A percentile compares a stretch with the other conserved stretches of the same genome.
Evolutionary conservation across 2,113 vertebrate genomes (phyloP).

Genomic region (Vanacampus margaritifer): DNA sequence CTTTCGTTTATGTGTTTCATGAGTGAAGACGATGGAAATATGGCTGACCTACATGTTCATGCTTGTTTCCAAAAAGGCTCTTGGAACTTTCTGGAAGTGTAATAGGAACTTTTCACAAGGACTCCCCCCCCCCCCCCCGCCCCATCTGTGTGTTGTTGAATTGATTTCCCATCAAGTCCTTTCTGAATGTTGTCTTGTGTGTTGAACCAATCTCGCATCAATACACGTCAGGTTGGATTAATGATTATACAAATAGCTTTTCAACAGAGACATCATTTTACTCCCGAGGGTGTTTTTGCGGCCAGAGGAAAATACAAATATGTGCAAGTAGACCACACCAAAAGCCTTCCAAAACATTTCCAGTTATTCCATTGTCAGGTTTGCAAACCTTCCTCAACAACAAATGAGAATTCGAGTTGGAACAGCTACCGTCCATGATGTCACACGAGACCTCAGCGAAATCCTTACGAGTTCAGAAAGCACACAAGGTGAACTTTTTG

Average conservation of each 20-base stretch:
- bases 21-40: slow-evolving; percentile 3
- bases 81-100: background rate
- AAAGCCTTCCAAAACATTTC: slow-evolving; percentile 30
- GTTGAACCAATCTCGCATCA: background rate
- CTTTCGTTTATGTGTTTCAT: slow-evolving; percentile 1
- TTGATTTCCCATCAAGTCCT: background rate
- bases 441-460: background rate
- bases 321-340: slow-evolving; percentile 34
- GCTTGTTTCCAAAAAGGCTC: background rate
- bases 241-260: slow-evolving; percentile 40
- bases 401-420: background rate
- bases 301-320: slow-evolving; percentile 40
- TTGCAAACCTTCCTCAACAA: background rate
- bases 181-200: background rate
- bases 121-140: too few species aligned
- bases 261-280: slow-evolving; percentile 31
- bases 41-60: background rate
- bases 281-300: slow-evolving; percentile 31
- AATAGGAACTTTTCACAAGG: background rate
- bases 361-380: slow-evolving; percentile 7
- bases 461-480: too few species aligned
- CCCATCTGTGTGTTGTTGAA: too few species aligned
- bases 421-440: background rate
- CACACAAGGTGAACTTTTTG: background rate
- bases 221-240: slow-evolving; percentile 29